phyloP scores from a whole-genome alignment of 2,113 vertebrate genomes.

The Tetraodon nigroviridis region DNA sequence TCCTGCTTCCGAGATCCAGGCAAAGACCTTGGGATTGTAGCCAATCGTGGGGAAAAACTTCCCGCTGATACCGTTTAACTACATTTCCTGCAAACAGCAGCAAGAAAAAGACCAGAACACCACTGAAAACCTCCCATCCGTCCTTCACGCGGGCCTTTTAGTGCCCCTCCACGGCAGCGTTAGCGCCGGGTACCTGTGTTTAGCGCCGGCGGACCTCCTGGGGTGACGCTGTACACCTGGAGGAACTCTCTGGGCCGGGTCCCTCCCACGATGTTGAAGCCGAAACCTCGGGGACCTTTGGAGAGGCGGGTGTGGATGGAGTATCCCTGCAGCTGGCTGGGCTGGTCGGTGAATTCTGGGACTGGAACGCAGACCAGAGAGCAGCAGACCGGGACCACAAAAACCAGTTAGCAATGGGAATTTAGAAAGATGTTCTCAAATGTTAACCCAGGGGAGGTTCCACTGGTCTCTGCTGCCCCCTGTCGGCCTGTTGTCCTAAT shows the following conservation, averaged over 20 bases:
- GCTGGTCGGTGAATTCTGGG: slow-evolving; percentile 74
- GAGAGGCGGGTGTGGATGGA: slow-evolving; percentile 76
- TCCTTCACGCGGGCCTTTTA: too few relatives aligned
- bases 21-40: too few relatives aligned
- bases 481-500: slow-evolving; percentile 26
- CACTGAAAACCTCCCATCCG: too few relatives aligned
- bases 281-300: slow-evolving; percentile 76
- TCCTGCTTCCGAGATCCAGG: not conserved
- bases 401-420: too few relatives aligned
- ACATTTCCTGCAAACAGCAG: too few relatives aligned
- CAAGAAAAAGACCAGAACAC: too few relatives aligned
- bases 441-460: not conserved
- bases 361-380: slow-evolving; percentile 44
- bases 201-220: slow-evolving; percentile 72
- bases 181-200: slow-evolving; percentile 61
- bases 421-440: too few relatives aligned
- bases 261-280: slow-evolving; percentile 79
- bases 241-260: slow-evolving; percentile 75
- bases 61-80: too few relatives aligned
- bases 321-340: slow-evolving; percentile 70
- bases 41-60: too few relatives aligned
- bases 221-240: slow-evolving; percentile 80
- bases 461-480: slow-evolving; percentile 26
- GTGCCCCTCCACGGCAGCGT: too few relatives aligned
- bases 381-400: too few relatives aligned